Base-by-base conservation (phyloP, 2,797 vertebrate species). In the Aplochiton taeniatus region DNA sequence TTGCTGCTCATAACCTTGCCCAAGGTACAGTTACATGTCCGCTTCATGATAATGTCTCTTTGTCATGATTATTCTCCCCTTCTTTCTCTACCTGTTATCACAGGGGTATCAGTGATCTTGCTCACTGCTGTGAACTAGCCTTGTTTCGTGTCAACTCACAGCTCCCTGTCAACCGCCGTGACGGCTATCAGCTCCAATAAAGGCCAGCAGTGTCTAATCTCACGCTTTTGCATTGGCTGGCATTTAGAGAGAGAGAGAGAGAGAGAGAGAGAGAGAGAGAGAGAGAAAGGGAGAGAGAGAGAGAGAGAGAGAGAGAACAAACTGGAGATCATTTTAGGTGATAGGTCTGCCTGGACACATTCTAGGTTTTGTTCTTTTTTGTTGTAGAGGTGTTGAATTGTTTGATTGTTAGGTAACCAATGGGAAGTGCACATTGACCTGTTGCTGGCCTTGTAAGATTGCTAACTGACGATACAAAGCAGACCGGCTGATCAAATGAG, bases 151-250 rank as follows among this genome's bases (percentile, higher is more conserved):
- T 76, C 70, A 74, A 74, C 59, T 61, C 49, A 64, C 61, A 74
- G 78, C 77, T 77, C 66, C 66, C 63, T 18, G 52, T 83, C 80
- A 75, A 82, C 80, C 77, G 65, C 65, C 74, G 73, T 56, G 43
- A 77, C 80, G 56, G 72, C 73, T 83, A 87, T 90, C 87, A 76
- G 77, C 70, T 74, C 69, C 65, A 74, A 78, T 83, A 90, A 88
- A 89, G 86, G 87, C 91, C 87, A 88, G 63, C 48, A 65, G 72
- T 79, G 75, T 70, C 78, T 80, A 79, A 87, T 87, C 80, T 81
- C 44, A 59, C 66, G 20, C 65, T 68, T 90, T 83, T 80, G 82
- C 75, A 82, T 89, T 80, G 77, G 77, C 68, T 89, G 86, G 73
- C 77, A 86, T 87, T 87, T 88, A 73, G 80, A 66, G 71, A 74